Evolutionary conservation across 1,140 invertebrate species (phyloP).

Genomic region (Pseudomyrmex sp.): DNA sequence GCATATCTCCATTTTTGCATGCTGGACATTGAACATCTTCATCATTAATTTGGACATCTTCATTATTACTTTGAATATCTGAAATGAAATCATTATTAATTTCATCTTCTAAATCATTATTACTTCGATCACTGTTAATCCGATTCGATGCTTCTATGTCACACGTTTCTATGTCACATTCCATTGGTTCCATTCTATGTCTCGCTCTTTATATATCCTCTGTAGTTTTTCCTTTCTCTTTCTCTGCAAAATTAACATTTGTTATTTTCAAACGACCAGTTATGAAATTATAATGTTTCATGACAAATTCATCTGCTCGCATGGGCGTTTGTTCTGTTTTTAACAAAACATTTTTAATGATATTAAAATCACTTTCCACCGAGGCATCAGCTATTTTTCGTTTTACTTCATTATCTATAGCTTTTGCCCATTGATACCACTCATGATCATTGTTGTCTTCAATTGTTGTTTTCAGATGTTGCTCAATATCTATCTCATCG

Average conservation of each 20-base stretch:
- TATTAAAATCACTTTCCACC: too few relatives aligned
- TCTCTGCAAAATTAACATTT: not conserved
- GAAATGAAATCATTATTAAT: constrained; percentile 1
- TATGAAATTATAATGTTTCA: constrained; percentile 8
- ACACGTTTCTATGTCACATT: not conserved
- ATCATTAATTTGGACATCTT: too few relatives aligned
- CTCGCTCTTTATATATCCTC: not conserved
- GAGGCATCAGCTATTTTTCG: not conserved
- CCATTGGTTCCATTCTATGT: not conserved
- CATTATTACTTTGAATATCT: too few relatives aligned
- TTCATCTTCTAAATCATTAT: not conserved
- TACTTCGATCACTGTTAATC: not conserved
- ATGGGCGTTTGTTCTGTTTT: constrained; percentile 17
- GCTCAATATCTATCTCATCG: not conserved
- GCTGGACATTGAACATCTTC: too few relatives aligned
- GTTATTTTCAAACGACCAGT: constrained; percentile 4
- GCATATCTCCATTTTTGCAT: too few relatives aligned
- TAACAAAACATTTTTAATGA: not conserved
- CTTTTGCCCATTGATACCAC: not conserved
- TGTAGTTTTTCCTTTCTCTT: too few relatives aligned
- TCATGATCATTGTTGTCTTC: not conserved
- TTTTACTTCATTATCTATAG: not conserved
- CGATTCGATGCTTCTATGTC: not conserved
- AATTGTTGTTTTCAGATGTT: too few relatives aligned
- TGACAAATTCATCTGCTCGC: not conserved